Evolutionary conservation across 2,888 invertebrate genomes (phyloP).

Genomic region (Melieria omissa): DNA sequence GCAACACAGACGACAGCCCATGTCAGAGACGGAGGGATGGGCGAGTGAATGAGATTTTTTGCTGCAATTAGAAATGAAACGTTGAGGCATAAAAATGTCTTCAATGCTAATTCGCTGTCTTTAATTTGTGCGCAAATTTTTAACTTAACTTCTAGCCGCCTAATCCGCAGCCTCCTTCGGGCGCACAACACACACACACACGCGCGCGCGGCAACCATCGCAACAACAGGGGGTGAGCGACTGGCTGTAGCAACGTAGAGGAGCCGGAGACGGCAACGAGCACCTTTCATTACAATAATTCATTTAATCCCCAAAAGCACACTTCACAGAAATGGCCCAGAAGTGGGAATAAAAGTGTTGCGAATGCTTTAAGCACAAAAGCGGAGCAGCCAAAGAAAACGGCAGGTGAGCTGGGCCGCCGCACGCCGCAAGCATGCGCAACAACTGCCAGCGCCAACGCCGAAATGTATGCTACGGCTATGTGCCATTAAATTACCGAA

Average conservation of each 20-base stretch:
- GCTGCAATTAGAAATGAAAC: too few species aligned
- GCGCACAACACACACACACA: too few species aligned
- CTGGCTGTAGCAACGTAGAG: too few species aligned
- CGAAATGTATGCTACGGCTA: too few species aligned
- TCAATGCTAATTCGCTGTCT: too few species aligned
- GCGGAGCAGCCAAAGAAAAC: not conserved
- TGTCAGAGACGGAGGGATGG: too few species aligned
- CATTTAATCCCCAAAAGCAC: slow-evolving; percentile 43
- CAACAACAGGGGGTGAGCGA: too few species aligned
- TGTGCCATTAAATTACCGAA: too few species aligned
- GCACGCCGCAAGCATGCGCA: not conserved
- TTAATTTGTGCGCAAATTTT: not conserved
- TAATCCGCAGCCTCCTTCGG: slow-evolving; percentile 16
- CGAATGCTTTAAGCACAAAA: not conserved
- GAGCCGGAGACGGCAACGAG: not conserved
- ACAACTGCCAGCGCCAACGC: not conserved
- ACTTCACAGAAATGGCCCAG: slow-evolving; percentile 29
- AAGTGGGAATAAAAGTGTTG: slow-evolving; percentile 21
- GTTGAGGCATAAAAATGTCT: too few species aligned
- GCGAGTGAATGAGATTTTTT: too few species aligned
- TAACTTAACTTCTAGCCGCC: slow-evolving; percentile 21
- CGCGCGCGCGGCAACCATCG: too few species aligned
- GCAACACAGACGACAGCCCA: too few species aligned
- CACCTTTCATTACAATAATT: slow-evolving; percentile 43
- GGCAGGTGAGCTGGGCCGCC: not conserved